Evolutionary conservation across 2,888 invertebrate genomes (phyloP).

Genomic region (Amphipyra berbera): DNA sequence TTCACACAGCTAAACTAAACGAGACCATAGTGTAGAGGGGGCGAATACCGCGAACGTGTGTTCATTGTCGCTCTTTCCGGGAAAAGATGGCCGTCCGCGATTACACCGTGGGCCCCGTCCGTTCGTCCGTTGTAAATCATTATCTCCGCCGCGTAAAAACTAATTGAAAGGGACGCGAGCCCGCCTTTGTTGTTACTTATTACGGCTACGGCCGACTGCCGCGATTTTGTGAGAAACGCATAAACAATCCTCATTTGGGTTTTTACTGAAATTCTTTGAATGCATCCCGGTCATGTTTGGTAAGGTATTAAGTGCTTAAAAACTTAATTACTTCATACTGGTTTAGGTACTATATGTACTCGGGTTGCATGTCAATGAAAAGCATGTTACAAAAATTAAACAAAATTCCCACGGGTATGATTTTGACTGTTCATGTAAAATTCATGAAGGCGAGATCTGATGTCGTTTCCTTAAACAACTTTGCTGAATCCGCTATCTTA

Average conservation of each 20-base stretch:
- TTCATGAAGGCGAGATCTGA: background rate
- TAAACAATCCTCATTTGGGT: slow-evolving; percentile 62
- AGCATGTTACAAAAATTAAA: slow-evolving; percentile 9
- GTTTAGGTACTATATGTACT: slow-evolving; percentile 32
- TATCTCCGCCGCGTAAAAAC: slow-evolving; percentile 83
- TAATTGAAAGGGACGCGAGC: slow-evolving; percentile 82
- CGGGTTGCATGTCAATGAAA: slow-evolving; percentile 17
- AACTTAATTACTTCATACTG: slow-evolving; percentile 54
- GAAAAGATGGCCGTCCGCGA: slow-evolving; percentile 78
- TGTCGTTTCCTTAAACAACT: too few species aligned
- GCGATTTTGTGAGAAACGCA: slow-evolving; percentile 59
- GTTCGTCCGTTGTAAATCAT: slow-evolving; percentile 78
- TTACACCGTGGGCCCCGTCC: slow-evolving; percentile 65
- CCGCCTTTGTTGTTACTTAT: slow-evolving; percentile 76
- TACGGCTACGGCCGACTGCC: slow-evolving; percentile 56
- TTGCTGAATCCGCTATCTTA: too few species aligned
- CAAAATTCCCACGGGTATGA: slow-evolving; percentile 15
- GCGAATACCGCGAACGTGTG: slow-evolving; percentile 71
- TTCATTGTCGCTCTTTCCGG: slow-evolving; percentile 84
- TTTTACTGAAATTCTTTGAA: slow-evolving; percentile 55
- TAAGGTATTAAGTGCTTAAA: slow-evolving; percentile 49
- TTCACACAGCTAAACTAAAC: slow-evolving; percentile 58
- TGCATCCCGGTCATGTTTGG: slow-evolving; percentile 41
- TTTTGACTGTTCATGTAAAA: background rate
- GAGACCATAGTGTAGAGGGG: slow-evolving; percentile 53